Conservation (phyloP, 1,140 invertebrate species). For the Belonocnema kinseyi region DNA sequence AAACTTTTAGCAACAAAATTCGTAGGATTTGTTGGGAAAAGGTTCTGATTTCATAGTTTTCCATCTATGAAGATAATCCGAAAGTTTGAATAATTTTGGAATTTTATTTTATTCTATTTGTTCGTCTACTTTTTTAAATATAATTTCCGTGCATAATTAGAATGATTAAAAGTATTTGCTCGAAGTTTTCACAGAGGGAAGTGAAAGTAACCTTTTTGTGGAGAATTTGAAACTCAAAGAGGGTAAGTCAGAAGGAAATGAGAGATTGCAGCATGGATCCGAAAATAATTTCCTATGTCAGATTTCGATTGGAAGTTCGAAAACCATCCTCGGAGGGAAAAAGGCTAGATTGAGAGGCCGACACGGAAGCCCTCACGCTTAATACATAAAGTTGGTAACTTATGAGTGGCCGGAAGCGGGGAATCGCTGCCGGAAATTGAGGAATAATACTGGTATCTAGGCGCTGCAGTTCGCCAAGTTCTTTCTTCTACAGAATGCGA, state of each 20-base stretch:
- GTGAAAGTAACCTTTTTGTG: too few species aligned
- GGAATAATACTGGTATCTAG: background rate
- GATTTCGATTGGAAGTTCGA: background rate
- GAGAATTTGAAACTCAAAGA: background rate
- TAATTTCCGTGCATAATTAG: too few species aligned
- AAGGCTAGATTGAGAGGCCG: background rate
- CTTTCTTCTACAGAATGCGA: conserved; percentile 1
- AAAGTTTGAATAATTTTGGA: too few species aligned
- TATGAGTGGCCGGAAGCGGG: background rate
- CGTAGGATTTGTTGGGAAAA: too few species aligned
- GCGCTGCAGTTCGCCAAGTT: background rate
- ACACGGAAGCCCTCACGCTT: background rate
- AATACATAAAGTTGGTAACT: conserved; percentile 5
- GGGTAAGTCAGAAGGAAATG: background rate
- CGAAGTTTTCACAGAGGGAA: too few species aligned
- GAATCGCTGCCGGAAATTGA: conserved; percentile 5
- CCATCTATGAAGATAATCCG: too few species aligned
- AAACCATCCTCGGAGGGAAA: background rate
- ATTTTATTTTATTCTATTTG: too few species aligned
- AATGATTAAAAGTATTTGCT: too few species aligned
- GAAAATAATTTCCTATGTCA: background rate
- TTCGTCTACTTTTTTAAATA: too few species aligned
- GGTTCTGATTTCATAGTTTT: too few species aligned
- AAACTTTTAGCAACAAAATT: too few species aligned
- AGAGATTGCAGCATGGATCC: background rate